These are phyloP conservation scores for Andrena trimmerana DNA, from an alignment of 2,888 invertebrate genomes.

Conservation along the genomic window DNA sequence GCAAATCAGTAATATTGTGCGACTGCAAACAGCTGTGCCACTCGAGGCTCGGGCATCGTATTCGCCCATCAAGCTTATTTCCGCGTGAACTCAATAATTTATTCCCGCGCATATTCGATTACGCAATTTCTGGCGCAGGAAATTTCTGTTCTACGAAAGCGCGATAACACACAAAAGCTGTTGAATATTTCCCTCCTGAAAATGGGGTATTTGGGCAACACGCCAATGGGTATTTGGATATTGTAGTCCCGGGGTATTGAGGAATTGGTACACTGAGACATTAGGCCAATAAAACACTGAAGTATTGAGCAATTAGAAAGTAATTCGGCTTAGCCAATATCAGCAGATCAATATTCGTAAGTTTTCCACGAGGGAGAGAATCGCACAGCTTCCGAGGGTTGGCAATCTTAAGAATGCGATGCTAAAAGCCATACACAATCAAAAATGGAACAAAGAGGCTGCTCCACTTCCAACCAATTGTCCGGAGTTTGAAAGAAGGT, in stretches of 20 bases:
- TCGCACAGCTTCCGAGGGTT: slow-evolving; percentile 23
- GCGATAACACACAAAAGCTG: background rate
- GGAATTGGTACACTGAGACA: background rate
- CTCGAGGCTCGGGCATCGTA: slow-evolving; percentile 33
- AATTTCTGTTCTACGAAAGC: background rate
- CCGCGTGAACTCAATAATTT: slow-evolving; percentile 48
- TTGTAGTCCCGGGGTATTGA: background rate
- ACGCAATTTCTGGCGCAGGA: slow-evolving; percentile 21
- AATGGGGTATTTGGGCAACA: too few species aligned
- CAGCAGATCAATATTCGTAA: background rate
- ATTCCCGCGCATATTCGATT: slow-evolving; percentile 44
- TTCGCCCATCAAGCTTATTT: slow-evolving; percentile 56
- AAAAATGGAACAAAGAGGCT: slow-evolving; percentile 53
- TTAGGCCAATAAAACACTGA: too few species aligned
- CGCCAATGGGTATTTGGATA: background rate
- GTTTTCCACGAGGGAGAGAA: background rate
- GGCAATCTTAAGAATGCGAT: slow-evolving; percentile 49
- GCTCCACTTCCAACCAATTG: slow-evolving; percentile 62
- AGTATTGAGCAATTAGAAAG: background rate
- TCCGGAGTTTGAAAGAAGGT: slow-evolving; percentile 59
- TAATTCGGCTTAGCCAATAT: background rate
- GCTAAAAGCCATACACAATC: slow-evolving; percentile 57
- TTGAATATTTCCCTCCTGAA: background rate
- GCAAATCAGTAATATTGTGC: slow-evolving; percentile 49
- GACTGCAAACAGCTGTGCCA: slow-evolving; percentile 44